Evolutionary conservation across 2,888 invertebrate genomes (phyloP).

Genomic region (Parnassius mnemosyne): DNA sequence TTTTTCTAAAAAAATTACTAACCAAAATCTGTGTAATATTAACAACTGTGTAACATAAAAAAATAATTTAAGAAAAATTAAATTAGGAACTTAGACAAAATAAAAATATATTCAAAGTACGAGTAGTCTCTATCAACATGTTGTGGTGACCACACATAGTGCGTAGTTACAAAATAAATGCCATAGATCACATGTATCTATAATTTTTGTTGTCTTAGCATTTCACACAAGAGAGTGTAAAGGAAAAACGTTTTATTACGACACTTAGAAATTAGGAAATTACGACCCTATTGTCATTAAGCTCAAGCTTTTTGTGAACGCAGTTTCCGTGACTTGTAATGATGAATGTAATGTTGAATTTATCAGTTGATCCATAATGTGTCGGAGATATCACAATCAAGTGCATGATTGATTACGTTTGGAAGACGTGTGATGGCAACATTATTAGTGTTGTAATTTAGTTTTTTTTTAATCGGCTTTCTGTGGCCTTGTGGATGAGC

Average conservation of each 20-base stretch:
- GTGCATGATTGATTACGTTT: conserved; percentile 38
- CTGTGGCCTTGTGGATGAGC: conserved; percentile 21
- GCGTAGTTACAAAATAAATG: conserved; percentile 14
- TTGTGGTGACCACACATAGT: conserved; percentile 20
- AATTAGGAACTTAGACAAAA: conserved; percentile 14
- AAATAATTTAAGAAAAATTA: conserved; percentile 3
- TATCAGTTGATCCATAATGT: conserved; percentile 33
- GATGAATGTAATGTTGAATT: conserved; percentile 9
- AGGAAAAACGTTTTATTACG: neutral
- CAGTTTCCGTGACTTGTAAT: neutral
- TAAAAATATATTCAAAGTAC: conserved; percentile 3
- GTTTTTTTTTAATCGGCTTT: conserved; percentile 14
- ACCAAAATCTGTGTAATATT: neutral
- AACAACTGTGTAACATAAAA: no score
- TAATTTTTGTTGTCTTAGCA: conserved; percentile 24
- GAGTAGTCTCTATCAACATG: neutral
- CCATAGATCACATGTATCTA: conserved; percentile 21
- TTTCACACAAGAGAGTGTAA: conserved; percentile 12
- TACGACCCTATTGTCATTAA: conserved; percentile 7
- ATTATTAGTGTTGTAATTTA: conserved; percentile 26
- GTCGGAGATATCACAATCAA: conserved; percentile 39
- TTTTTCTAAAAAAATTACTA: neutral
- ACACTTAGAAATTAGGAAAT: conserved; percentile 3
- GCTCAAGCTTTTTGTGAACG: neutral
- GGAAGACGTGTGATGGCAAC: conserved; percentile 24